These are phyloP conservation scores for Ennomos erosarius DNA, from an alignment of 2,888 invertebrate genomes.

Conservation along the genomic window DNA sequence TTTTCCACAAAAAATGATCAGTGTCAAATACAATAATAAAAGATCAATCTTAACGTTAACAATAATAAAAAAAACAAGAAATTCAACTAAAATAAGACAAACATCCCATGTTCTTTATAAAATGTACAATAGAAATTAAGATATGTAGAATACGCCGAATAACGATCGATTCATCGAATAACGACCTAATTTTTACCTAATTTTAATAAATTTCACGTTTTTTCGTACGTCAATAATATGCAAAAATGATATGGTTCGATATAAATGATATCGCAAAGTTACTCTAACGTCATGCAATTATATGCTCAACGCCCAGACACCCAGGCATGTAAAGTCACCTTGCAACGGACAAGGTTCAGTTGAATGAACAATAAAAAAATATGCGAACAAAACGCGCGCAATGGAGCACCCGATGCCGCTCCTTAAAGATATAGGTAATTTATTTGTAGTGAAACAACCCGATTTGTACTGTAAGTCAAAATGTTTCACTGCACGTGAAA, in stretches of 20 bases:
- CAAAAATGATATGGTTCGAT: slow-evolving; percentile 79
- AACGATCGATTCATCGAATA: slow-evolving; percentile 34
- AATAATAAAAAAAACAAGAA: slow-evolving; percentile 59
- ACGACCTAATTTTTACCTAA: slow-evolving; percentile 52
- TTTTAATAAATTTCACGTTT: slow-evolving; percentile 55
- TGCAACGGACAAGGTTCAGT: slow-evolving; percentile 79
- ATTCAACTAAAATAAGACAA: slow-evolving; percentile 60
- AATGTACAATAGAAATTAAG: slow-evolving; percentile 39
- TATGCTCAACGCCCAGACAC: slow-evolving; percentile 80
- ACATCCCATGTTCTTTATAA: slow-evolving; percentile 37
- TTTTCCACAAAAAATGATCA: slow-evolving; percentile 31
- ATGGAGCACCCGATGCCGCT: slow-evolving; percentile 33
- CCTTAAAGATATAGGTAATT: slow-evolving; percentile 32
- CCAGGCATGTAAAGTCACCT: slow-evolving; percentile 83
- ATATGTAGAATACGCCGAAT: slow-evolving; percentile 36
- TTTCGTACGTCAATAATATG: slow-evolving; percentile 64
- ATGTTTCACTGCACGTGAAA: slow-evolving; percentile 28
- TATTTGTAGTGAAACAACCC: slow-evolving; percentile 32
- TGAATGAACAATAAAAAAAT: slow-evolving; percentile 80
- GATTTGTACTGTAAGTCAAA: slow-evolving; percentile 26
- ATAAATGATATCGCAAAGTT: slow-evolving; percentile 72
- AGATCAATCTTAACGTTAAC: slow-evolving; percentile 62
- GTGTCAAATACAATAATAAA: slow-evolving; percentile 54
- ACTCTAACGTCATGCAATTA: slow-evolving; percentile 79
- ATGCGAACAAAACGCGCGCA: slow-evolving; percentile 66